Evolutionary conservation across 2,797 vertebrate species (phyloP), one percentile per base, ranked within the genome.

Genomic region (Hephaestus fuliginosus): DNA sequence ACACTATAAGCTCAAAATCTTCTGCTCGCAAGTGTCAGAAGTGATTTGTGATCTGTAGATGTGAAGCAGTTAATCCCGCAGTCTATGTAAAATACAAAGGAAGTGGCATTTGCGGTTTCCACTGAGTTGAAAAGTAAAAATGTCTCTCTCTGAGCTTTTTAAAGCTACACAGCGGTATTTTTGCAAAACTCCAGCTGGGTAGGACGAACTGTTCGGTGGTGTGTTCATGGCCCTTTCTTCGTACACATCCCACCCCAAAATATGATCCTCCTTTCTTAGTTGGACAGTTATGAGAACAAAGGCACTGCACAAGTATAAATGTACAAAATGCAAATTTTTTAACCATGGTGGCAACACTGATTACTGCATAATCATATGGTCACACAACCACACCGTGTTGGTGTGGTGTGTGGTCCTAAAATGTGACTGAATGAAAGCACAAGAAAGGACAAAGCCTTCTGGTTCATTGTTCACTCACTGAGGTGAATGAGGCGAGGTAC

Each of bases 21-120:
- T 20, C 44, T 4, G 20, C 11, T 14, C 14, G 44, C 1, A 18
- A 15, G 30, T 56, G 13, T 71, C 20, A 61, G 18, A 61, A 1
- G 15, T 33, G 8, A 28, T 62, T 67, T 48, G 10, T 44, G 7
- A 9, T 63, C 11, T 43, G 48, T 22, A 2, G 39, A 14, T 33
- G 8, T 17, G 17, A 11, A 36, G 20, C 9, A 0, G 36, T 68
- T 15, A 18, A 53, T 46, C 48, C 22, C 41, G 30, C 39, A 55
- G 56, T 68, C n/a, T 22, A 48, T 80, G 14, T 2, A n/a, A 20
- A 8, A 58, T 51, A 63, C 65, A 57, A 0, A 57, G 28, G 11
- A 66, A 60, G 70, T 33, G 57, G 18, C 5, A 28, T 8, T 2
- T 62, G 56, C 55, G 46, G 55, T 72, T 67, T 78, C 53, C 53